These are phyloP conservation scores for Drosophila merina DNA, from an alignment of 2,888 invertebrate genomes.

Conservation along the genomic window DNA sequence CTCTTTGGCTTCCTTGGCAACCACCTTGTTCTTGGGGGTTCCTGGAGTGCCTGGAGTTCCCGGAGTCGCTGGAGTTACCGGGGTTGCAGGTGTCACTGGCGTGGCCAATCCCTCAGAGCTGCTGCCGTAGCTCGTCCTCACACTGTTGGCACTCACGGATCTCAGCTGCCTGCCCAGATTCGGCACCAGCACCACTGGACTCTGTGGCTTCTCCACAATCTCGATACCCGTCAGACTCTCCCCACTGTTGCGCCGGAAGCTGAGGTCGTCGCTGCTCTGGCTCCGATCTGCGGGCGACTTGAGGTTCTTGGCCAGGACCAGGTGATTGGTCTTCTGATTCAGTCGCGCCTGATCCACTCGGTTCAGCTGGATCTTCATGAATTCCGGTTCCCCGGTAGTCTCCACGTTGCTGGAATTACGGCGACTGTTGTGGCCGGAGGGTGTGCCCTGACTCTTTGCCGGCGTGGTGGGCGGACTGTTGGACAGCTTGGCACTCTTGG, in stretches of 20 bases:
- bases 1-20: conserved; percentile 7
- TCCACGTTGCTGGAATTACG: conserved; percentile 73
- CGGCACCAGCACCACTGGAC: conserved; percentile 58
- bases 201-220: conserved; percentile 67
- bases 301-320: conserved; percentile 87
- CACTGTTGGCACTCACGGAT: conserved; percentile 57
- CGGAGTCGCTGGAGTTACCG: conserved; percentile 35
- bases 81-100: conserved; percentile 46
- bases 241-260: conserved; percentile 83
- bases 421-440: conserved; percentile 37
- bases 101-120: conserved; percentile 42
- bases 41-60: conserved; percentile 54
- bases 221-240: conserved; percentile 61
- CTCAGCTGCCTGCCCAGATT: conserved; percentile 65
- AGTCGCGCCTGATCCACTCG: conserved; percentile 88
- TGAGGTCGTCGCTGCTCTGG: conserved; percentile 77
- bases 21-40: conserved; percentile 43
- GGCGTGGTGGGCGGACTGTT: conserved; percentile 56
- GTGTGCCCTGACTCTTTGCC: conserved; percentile 39
- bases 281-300: conserved; percentile 64
- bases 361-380: conserved; percentile 89
- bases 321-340: conserved; percentile 85
- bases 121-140: conserved; percentile 58
- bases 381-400: conserved; percentile 86
- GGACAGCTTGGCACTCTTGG: conserved; percentile 57